Percentiles rank a stretch among this genome's conserved stretches.
phyloP scores from a whole-genome alignment of 2,797 vertebrate species.

The Trichosurus vulpecula region DNA sequence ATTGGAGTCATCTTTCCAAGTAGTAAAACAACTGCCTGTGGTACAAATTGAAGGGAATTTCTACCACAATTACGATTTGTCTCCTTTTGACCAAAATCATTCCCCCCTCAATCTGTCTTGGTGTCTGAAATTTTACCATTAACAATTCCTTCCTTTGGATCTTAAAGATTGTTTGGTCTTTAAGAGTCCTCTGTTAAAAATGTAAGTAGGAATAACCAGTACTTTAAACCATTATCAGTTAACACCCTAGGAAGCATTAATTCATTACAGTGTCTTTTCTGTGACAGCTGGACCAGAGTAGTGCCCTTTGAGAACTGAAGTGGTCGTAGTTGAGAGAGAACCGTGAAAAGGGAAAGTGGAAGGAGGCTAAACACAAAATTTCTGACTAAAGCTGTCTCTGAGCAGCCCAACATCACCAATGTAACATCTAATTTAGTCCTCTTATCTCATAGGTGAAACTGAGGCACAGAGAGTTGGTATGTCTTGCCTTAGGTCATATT shows the following conservation, averaged over 20 bases:
- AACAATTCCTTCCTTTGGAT: background rate
- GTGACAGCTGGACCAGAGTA: background rate
- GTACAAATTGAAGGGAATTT: conserved; percentile 20
- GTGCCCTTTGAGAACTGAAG: background rate
- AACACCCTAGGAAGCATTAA: background rate
- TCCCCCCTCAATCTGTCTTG: background rate
- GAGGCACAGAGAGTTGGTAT: background rate
- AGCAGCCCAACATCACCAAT: background rate
- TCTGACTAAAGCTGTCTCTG: background rate
- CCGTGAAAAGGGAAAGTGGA: background rate
- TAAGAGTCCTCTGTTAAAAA: background rate
- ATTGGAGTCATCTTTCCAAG: background rate
- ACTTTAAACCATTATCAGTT: background rate
- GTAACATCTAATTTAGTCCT: background rate
- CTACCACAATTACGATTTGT: background rate
- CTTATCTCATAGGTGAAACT: background rate
- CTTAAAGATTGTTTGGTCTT: background rate
- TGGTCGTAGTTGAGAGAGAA: background rate
- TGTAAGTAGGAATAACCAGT: background rate
- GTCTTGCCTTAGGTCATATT: background rate
- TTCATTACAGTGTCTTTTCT: background rate
- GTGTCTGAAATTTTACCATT: background rate
- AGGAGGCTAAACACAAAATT: background rate
- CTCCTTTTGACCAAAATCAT: background rate
- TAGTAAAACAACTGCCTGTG: background rate